These are phyloP conservation scores for Cheilosia vulpina DNA, from an alignment of 2,888 invertebrate species.

Conservation along the genomic window DNA sequence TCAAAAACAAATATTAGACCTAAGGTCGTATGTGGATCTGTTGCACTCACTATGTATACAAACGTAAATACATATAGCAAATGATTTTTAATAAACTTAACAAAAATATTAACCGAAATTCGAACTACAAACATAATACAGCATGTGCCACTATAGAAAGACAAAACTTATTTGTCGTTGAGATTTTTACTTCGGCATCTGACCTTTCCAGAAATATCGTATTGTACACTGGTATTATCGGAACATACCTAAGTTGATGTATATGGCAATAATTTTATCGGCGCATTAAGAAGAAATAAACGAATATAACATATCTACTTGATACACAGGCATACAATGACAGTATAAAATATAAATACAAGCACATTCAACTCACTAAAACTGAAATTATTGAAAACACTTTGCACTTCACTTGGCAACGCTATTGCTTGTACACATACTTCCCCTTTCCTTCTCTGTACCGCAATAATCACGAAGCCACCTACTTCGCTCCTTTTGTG, in stretches of 20 bases:
- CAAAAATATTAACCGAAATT: no score
- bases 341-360: conserved; percentile 46
- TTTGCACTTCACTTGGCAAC: conserved; percentile 66
- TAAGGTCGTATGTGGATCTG: no score
- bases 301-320: conserved; percentile 14
- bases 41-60: no score
- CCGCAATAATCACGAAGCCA: conserved; percentile 55
- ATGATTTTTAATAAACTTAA: no score
- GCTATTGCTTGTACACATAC: conserved; percentile 37
- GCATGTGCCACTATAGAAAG: no score
- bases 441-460: conserved; percentile 42
- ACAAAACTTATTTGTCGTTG: no score
- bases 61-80: no score
- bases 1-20: no score
- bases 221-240: conserved; percentile 10
- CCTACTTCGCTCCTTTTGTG: conserved; percentile 51
- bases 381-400: conserved; percentile 34
- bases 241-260: not conserved
- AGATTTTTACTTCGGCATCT: conserved; percentile 6
- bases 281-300: conserved; percentile 48
- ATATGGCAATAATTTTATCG: conserved; percentile 25
- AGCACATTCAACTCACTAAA: conserved; percentile 29
- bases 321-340: not conserved
- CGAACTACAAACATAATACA: no score
- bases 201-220: conserved; percentile 51